Evolutionary conservation across 2,888 invertebrate genomes (phyloP), one percentile per base, ranked within the genome.

Genomic region (Hydroisotoma schaefferi): DNA sequence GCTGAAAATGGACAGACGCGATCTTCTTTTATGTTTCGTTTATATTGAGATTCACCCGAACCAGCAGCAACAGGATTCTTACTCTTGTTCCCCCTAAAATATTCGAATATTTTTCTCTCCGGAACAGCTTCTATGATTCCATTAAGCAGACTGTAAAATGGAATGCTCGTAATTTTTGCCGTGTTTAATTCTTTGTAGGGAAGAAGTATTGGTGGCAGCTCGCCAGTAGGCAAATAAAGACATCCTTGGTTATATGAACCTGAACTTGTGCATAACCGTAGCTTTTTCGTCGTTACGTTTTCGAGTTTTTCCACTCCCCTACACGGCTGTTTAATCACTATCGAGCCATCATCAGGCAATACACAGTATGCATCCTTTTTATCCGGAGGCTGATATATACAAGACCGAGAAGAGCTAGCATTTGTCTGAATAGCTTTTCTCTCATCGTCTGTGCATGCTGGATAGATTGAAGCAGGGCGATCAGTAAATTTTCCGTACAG

Each of bases 1-100:
- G 56, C 56, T 3, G 59, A 27, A 56, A 62, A 71, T 1, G 71
- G 69, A 43, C 71, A 71, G 20, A 63, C 58, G 2, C 59, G 57
- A 0, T 46, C 28, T n/a, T 55, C 29, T n/a, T n/a, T n/a, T n/a
- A n/a, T n/a, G n/a, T n/a, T n/a, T n/a, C n/a, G n/a, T n/a, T n/a
- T n/a, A 1, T 33, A 33, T 33, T 33, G 8, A 10, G 8, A 10
- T 8, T 8, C 33, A 10, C 8, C 15, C 8, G 8, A 27, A 27
- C 22, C 8, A 4, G 4, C 22, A 47, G 23, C 6, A 4, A 22
- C 47, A 4, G 6, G 23, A 8, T 4, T 6, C 6, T 6, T 25
- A 6, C 23, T 25, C n/a, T n/a, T n/a, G n/a, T n/a, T n/a, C n/a
- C n/a, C n/a, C n/a, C n/a, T n/a, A n/a, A n/a, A n/a, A n/a, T n/a